Evolutionary conservation across 1,140 invertebrate species (phyloP), one percentile per base, ranked within the genome.

Genomic region (Oryctes rhinoceros): DNA sequence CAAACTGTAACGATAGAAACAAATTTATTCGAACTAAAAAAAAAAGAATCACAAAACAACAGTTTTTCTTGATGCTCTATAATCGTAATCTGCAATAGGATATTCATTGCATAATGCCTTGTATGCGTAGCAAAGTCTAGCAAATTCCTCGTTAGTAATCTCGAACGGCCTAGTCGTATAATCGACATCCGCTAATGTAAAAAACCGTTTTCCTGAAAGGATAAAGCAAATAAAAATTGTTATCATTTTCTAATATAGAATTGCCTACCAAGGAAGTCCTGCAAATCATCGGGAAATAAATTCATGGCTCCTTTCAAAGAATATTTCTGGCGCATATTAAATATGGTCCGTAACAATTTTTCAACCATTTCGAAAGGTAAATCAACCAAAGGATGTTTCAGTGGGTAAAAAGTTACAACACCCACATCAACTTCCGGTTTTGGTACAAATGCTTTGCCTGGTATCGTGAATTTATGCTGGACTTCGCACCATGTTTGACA

Each of bases 391-490:
- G 98, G 98, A 75, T 91, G 87, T 82, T 91, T 91, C 3, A 94
- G 86, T 3, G 99, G 98, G 30, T 91, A 91, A 74, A 99, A 91
- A 74, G 94, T 93, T 0, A 99, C 97, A 10, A 99, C 94, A 71
- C 96, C 97, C 4, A 99, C 98, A 90, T 99, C 96, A 7, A 99
- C 98, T 78, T 99, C 92, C 0, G 98, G 98, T 85, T 94, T 92
- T 0, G 98, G 98, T 71, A 99, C 90, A 91, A 99, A 99, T 7
- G 94, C 94, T 82, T 88, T 89, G 89, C 97, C 97, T 79, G 95
- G 93, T 86, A 99, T 98, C 77, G 93, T 93, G 89, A 98, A 98
- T 85, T 94, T 93, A 65, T 96, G 90, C 53, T 94, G 86, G 0
- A 97, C 95, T 81, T 94, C 87, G 81, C 97, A 97, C 91, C 96